Evolutionary conservation across 1,140 invertebrate species (phyloP).

Genomic region (Vanessa tameamea): DNA sequence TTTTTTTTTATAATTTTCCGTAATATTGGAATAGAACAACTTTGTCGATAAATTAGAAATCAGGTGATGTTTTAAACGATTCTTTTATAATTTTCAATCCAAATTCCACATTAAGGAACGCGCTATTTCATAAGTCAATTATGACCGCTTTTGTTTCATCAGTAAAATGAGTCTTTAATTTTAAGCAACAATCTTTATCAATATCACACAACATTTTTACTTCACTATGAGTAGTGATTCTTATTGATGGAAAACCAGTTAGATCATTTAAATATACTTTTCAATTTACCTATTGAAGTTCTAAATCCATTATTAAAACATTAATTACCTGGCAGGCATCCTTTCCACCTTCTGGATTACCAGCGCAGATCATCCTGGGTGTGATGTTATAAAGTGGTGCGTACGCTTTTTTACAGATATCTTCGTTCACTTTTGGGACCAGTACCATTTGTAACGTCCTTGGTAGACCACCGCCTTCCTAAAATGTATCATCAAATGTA

Average conservation of each 20-base stretch:
- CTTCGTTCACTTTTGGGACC: constrained; percentile 76
- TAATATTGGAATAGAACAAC: too few relatives aligned
- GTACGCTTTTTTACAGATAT: constrained; percentile 73
- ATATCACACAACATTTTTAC: too few relatives aligned
- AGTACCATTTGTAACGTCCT: constrained; percentile 64
- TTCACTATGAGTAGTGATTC: too few relatives aligned
- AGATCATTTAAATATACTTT: background rate
- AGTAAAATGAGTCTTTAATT: too few relatives aligned
- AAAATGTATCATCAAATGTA: background rate
- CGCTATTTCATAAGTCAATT: too few relatives aligned
- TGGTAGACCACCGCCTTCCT: constrained; percentile 61
- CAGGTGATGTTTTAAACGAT: too few relatives aligned
- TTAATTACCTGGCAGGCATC: constrained; percentile 80
- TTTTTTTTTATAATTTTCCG: too few relatives aligned
- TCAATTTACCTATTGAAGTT: background rate
- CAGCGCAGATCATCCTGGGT: constrained; percentile 81
- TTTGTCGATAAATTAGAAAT: too few relatives aligned
- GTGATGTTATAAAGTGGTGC: constrained; percentile 70
- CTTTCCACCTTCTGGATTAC: constrained; percentile 71
- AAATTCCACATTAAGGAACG: too few relatives aligned
- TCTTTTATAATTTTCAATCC: too few relatives aligned
- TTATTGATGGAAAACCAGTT: background rate
- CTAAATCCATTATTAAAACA: background rate
- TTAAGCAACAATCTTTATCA: too few relatives aligned
- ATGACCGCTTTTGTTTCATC: too few relatives aligned